Evolutionary conservation across 2,797 vertebrate genomes (phyloP), one percentile per base, ranked within the genome.

Genomic region (Arnoldichthys spilopterus): DNA sequence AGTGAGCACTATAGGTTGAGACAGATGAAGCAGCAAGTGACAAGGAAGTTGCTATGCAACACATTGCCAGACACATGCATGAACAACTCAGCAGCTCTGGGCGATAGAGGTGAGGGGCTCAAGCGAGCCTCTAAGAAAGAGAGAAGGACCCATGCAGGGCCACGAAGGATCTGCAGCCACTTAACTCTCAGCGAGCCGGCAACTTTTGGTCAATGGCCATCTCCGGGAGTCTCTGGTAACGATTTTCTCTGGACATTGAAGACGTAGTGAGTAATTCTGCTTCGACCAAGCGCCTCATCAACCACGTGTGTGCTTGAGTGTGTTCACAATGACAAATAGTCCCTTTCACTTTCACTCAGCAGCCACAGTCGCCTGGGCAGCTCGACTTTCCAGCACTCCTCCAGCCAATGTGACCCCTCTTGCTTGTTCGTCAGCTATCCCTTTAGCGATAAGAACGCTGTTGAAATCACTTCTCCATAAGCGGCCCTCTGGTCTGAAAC

Each of bases 151-250:
- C 43, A 20, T 47, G 67, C 15, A 18, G 66, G 28, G 51, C 18
- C 28, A 63, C 75, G 43, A 82, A 77, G 56, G 47, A 74, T 69
- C 70, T 32, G 30, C 45, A 45, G 69, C 53, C 69, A 54, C 70
- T 78, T 32, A 74, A 16, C 64, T 71, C 28, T 7, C 30, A 40
- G 72, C 26, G 59, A 64, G 34, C 20, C 32, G 0, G 16, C 62
- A 82, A 76, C 20, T 51, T 68, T 43, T 11, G 43, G 43, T 68
- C 74, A 74, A 79, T 69, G 63, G 51, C 28, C 4, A 30, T 58
- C 58, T 76, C 32, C 28, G 63, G 73, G 53, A 62, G 37, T 24
- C 56, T 59, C 28, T 64, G 67, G 32, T 72, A 72, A 75, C 45
- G 59, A 30, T 51, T 26, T 43, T 79, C 47, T 75, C 30, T 68